A percentile compares a stretch with the other conserved stretches of the same genome.
Conservation (phyloP, 2,797 vertebrate species). For the Steatocranus sp. region DNA sequence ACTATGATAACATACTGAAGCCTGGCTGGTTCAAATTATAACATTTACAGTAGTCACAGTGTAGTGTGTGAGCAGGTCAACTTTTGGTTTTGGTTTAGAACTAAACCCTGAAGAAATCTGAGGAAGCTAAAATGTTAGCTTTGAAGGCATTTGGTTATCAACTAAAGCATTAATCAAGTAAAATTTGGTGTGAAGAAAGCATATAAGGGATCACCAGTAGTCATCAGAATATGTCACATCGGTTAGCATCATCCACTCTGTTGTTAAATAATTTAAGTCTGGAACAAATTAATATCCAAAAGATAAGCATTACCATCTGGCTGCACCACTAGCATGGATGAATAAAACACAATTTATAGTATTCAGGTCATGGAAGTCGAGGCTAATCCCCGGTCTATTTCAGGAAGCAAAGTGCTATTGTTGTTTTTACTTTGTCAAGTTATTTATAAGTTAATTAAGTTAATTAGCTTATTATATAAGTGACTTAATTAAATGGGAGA, state of each 20-base stretch:
- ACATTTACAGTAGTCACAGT: not conserved
- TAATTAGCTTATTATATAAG: not conserved
- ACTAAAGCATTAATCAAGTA: not conserved
- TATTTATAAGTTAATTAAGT: not conserved
- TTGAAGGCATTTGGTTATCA: not conserved
- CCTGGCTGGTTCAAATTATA: not conserved
- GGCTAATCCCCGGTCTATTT: rapidly evolving
- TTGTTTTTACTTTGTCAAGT: not conserved
- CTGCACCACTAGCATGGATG: not conserved
- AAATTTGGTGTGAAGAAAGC: rapidly evolving
- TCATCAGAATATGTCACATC: not conserved
- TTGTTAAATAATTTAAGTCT: not conserved
- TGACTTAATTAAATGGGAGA: not conserved
- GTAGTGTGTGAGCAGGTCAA: not conserved
- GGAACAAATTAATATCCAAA: not conserved
- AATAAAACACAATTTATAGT: not conserved
- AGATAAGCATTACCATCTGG: not conserved
- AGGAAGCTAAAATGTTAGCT: not conserved
- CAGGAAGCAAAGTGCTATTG: not conserved
- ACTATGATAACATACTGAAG: not conserved
- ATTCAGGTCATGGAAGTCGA: not conserved
- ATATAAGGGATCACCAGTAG: not conserved
- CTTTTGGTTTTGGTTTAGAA: not conserved
- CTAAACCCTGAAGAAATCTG: rapidly evolving
- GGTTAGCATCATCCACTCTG: not conserved